Conservation (phyloP, 1,140 invertebrate genomes). For the Saccostrea glomerata region DNA sequence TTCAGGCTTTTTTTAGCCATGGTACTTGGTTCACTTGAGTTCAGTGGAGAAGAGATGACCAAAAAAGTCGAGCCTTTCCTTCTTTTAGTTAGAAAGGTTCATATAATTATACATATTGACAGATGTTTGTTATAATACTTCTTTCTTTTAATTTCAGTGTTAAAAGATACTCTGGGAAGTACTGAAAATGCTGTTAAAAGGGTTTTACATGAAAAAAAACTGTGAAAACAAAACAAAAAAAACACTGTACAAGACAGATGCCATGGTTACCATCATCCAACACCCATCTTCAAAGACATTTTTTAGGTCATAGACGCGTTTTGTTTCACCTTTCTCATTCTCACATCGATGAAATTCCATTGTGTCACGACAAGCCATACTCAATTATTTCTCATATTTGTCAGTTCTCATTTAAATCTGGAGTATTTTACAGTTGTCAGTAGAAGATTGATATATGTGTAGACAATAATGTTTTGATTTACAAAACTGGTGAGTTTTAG, state of each 20-base stretch:
- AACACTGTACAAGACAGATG: neutral
- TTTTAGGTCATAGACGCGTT: neutral
- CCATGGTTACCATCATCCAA: neutral
- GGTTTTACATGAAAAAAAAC: neutral
- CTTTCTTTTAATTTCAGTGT: slow-evolving; percentile 7
- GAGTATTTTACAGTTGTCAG: slow-evolving; percentile 6
- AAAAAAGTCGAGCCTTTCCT: no score
- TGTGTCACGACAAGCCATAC: neutral
- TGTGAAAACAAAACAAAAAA: neutral
- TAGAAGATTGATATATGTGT: slow-evolving; percentile 21
- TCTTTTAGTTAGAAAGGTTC: no score
- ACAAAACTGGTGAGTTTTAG: neutral
- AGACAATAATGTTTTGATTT: slow-evolving; percentile 27
- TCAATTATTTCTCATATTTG: neutral
- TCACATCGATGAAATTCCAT: neutral
- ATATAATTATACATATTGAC: no score
- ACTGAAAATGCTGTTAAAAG: slow-evolving; percentile 24
- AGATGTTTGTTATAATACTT: neutral
- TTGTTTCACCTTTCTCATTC: neutral
- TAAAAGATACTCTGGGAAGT: slow-evolving; percentile 36
- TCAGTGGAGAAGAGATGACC: no score
- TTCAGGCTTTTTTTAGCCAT: no score
- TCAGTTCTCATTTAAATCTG: neutral
- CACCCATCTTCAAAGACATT: slow-evolving; percentile 3
- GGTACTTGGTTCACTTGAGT: no score